phyloP scores from a whole-genome alignment of 1,140 invertebrate species.

The Bombus pyrosoma region DNA sequence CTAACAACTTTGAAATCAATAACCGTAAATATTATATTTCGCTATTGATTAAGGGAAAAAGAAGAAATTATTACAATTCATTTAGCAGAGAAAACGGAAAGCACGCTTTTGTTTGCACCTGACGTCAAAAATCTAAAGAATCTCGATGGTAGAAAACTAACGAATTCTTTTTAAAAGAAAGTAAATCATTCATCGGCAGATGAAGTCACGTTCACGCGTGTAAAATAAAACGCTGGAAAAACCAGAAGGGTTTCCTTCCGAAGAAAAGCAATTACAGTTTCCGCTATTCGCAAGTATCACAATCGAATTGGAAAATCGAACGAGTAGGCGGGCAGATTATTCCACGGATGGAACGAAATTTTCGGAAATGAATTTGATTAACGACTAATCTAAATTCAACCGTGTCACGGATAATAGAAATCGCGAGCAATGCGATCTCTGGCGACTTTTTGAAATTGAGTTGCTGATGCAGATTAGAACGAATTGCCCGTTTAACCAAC shows the following conservation, averaged over 20 bases:
- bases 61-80: too few species aligned
- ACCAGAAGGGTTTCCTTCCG: neutral
- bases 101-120: too few species aligned
- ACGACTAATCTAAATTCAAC: slow-evolving; percentile 23
- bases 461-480: neutral
- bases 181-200: too few species aligned
- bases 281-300: neutral
- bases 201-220: neutral
- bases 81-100: too few species aligned
- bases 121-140: too few species aligned
- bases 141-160: too few species aligned
- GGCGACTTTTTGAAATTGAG: neutral
- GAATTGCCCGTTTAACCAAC: neutral
- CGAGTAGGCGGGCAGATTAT: neutral
- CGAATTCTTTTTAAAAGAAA: too few species aligned
- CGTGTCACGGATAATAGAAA: slow-evolving; percentile 22
- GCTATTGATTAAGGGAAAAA: neutral
- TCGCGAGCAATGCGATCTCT: neutral
- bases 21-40: neutral
- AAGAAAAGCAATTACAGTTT: neutral
- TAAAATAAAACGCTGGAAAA: neutral
- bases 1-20: neutral
- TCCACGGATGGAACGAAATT: neutral
- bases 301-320: too few species aligned
- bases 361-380: slow-evolving; percentile 39